Evolutionary conservation across 1,140 invertebrate genomes (phyloP).

Genomic region (Formica exsecta): DNA sequence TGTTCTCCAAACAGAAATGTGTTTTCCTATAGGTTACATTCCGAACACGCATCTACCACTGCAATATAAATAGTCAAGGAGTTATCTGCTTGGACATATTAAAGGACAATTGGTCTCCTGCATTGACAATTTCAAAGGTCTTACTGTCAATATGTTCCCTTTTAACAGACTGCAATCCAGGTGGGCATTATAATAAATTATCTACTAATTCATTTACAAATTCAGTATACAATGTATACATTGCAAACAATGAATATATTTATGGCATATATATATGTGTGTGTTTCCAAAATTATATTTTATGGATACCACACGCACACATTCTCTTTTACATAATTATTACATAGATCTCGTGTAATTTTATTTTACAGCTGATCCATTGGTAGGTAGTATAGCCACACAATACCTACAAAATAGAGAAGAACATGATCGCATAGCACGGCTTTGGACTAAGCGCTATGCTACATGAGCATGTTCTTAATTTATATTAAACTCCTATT

Average conservation of each 20-base stretch:
- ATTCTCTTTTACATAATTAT: not conserved
- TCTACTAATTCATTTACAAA: slow-evolving; percentile 13
- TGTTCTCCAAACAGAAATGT: slow-evolving; percentile 22
- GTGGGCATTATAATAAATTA: slow-evolving; percentile 86
- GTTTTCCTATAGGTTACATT: slow-evolving; percentile 94
- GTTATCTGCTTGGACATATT: slow-evolving; percentile 98
- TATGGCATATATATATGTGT: not conserved
- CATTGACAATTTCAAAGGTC: slow-evolving; percentile 97
- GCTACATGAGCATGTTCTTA: slow-evolving; percentile 91
- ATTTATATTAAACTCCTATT: slow-evolving; percentile 75
- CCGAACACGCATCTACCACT: slow-evolving; percentile 97
- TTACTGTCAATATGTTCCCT: slow-evolving; percentile 97
- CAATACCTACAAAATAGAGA: slow-evolving; percentile 99
- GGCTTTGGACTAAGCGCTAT: slow-evolving; percentile 99
- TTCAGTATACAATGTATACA: not conserved
- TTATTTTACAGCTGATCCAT: slow-evolving; percentile 93
- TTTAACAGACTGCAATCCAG: slow-evolving; percentile 98
- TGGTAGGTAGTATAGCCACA: slow-evolving; percentile 99
- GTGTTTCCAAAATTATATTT: slow-evolving; percentile 1
- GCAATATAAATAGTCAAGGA: slow-evolving; percentile 98
- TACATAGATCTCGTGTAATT: not conserved
- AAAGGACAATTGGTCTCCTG: slow-evolving; percentile 98
- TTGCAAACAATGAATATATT: slow-evolving; percentile 14
- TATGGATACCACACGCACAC: not conserved
- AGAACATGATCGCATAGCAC: slow-evolving; percentile 98